Percentiles rank a stretch among this genome's conserved stretches.
phyloP scores from a whole-genome alignment of 1,140 invertebrate genomes.

The Panulirus ornatus region DNA sequence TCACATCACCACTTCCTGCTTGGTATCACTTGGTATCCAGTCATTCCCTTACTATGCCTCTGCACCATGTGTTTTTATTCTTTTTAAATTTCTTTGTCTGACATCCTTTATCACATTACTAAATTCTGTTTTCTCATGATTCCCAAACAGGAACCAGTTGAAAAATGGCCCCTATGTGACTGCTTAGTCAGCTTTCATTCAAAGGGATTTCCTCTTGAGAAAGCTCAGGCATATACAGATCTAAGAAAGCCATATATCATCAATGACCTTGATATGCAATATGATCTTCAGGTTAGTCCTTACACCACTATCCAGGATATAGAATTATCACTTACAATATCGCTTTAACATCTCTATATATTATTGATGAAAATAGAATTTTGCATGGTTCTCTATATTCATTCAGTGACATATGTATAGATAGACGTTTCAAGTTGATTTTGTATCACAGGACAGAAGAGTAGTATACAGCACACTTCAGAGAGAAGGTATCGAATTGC shows the following conservation, averaged over 20 bases:
- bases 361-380: not conserved
- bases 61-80: too few relatives aligned
- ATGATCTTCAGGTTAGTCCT: slow-evolving; percentile 89
- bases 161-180: slow-evolving; percentile 98
- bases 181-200: slow-evolving; percentile 99
- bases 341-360: too few relatives aligned
- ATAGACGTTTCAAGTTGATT: not conserved
- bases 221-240: slow-evolving; percentile 98
- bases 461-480: slow-evolving; percentile 97
- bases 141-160: slow-evolving; percentile 90
- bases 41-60: too few relatives aligned
- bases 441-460: slow-evolving; percentile 85
- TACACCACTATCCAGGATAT: too few relatives aligned
- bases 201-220: slow-evolving; percentile 96
- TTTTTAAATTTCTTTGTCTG: too few relatives aligned
- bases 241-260: slow-evolving; percentile 97
- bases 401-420: not conserved
- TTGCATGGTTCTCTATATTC: too few relatives aligned
- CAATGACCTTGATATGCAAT: slow-evolving; percentile 99
- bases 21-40: too few relatives aligned
- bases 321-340: not conserved
- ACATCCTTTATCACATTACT: too few relatives aligned
- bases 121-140: not conserved
- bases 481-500: slow-evolving; percentile 97
- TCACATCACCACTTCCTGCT: too few relatives aligned